Evolutionary conservation across 2,888 invertebrate species (phyloP).

Genomic region (Uloborus plumipes): DNA sequence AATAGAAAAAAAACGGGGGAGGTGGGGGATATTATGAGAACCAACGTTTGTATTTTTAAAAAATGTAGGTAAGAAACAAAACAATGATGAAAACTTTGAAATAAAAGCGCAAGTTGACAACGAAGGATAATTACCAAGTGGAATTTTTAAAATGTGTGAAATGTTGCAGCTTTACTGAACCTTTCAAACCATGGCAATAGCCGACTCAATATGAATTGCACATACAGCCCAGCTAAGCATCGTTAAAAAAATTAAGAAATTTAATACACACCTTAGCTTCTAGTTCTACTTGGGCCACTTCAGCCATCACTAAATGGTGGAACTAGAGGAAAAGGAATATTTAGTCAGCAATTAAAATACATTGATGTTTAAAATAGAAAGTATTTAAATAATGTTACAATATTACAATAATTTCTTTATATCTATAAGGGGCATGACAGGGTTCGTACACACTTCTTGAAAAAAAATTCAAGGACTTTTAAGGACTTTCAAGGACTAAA

Average conservation of each 20-base stretch:
- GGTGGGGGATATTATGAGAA: too few relatives aligned
- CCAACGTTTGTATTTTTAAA: too few relatives aligned
- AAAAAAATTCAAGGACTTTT: too few relatives aligned
- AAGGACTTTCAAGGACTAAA: too few relatives aligned
- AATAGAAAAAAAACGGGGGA: too few relatives aligned
- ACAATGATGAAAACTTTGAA: too few relatives aligned
- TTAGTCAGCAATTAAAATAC: slow-evolving; percentile 13
- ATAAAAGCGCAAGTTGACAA: too few relatives aligned
- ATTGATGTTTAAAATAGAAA: neutral
- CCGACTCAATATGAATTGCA: neutral
- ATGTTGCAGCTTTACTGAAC: slow-evolving; percentile 45
- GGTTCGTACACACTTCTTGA: too few relatives aligned
- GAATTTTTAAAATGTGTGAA: too few relatives aligned
- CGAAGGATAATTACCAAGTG: too few relatives aligned
- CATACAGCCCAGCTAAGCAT: neutral
- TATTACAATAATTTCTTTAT: too few relatives aligned
- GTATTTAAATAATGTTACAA: neutral
- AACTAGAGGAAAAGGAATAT: slow-evolving; percentile 62
- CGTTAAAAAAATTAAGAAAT: neutral
- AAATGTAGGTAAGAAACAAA: neutral
- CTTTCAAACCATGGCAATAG: slow-evolving; percentile 40
- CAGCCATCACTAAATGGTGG: slow-evolving; percentile 65
- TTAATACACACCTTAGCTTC: slow-evolving; percentile 47
- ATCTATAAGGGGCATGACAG: too few relatives aligned
- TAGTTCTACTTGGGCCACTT: slow-evolving; percentile 39